Conservation (phyloP, 2,797 vertebrate genomes). For the Arctocebus calabarensis region DNA sequence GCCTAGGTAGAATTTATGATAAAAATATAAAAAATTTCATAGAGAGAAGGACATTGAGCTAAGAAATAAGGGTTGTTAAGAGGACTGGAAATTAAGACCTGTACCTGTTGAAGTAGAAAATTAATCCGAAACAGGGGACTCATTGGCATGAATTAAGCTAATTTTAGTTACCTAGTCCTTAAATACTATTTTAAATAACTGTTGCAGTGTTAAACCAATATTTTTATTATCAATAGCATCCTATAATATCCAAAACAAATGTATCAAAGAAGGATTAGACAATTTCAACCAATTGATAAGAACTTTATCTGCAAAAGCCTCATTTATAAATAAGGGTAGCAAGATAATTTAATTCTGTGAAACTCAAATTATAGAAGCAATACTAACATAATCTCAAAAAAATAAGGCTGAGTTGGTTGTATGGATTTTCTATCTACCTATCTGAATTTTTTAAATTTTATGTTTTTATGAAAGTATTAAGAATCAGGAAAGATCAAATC, state of each 20-base stretch:
- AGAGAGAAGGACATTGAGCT: background rate
- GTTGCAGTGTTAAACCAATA: background rate
- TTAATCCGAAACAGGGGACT: background rate
- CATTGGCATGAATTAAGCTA: background rate
- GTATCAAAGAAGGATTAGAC: background rate
- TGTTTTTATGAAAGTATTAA: background rate
- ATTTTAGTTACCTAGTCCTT: background rate
- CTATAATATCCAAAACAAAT: background rate
- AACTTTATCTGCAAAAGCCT: background rate
- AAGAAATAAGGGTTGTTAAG: slow-evolving; percentile 18
- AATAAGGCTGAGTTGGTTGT: background rate
- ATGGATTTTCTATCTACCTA: background rate
- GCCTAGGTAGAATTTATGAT: slow-evolving; percentile 42
- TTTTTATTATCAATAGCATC: background rate
- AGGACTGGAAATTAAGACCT: background rate
- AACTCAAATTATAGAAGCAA: background rate
- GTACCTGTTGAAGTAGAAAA: background rate
- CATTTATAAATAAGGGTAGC: background rate
- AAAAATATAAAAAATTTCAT: slow-evolving; percentile 10
- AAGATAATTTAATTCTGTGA: background rate
- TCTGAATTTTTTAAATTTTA: background rate
- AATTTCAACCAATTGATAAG: background rate
- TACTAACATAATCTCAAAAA: background rate
- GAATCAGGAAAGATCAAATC: background rate
- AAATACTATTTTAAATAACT: background rate